Evolutionary conservation across 2,113 vertebrate genomes (phyloP).

Genomic region (Corydoras maculifer): DNA sequence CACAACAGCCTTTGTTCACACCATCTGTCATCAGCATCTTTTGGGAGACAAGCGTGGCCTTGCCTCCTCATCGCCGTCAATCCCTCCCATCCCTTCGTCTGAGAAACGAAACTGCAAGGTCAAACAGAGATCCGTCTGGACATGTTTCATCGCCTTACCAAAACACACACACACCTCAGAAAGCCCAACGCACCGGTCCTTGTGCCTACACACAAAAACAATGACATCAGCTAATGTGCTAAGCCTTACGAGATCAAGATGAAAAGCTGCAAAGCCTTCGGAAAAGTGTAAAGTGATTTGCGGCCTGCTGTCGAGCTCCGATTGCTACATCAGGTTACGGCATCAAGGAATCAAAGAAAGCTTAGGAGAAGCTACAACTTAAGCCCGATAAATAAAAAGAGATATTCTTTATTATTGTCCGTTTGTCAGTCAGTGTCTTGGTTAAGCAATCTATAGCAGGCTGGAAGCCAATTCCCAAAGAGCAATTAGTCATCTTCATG

Average conservation of each 20-base stretch:
- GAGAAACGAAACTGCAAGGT: conserved; percentile 39
- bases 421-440: conserved; percentile 20
- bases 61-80: conserved; percentile 29
- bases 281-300: not conserved
- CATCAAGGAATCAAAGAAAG: not conserved
- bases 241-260: not conserved
- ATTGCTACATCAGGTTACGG: not conserved
- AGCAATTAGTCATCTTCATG: conserved; percentile 55
- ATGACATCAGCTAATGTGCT: not conserved
- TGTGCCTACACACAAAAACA: not conserved
- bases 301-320: not conserved
- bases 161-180: conserved; percentile 3
- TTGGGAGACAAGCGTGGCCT: conserved; percentile 39
- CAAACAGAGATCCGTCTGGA: conserved; percentile 34
- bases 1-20: conserved; percentile 45
- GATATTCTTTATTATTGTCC: not conserved
- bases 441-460: conserved; percentile 26
- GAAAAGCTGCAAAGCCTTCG: conserved; percentile 1
- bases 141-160: conserved; percentile 23
- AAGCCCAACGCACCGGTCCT: not conserved
- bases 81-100: conserved; percentile 18
- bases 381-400: conserved; percentile 32
- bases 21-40: conserved; percentile 48
- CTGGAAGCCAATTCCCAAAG: conserved; percentile 50
- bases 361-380: not conserved